These are phyloP conservation scores for Batillaria attramentaria DNA, from an alignment of 1,140 invertebrate species.

Conservation along the genomic window DNA sequence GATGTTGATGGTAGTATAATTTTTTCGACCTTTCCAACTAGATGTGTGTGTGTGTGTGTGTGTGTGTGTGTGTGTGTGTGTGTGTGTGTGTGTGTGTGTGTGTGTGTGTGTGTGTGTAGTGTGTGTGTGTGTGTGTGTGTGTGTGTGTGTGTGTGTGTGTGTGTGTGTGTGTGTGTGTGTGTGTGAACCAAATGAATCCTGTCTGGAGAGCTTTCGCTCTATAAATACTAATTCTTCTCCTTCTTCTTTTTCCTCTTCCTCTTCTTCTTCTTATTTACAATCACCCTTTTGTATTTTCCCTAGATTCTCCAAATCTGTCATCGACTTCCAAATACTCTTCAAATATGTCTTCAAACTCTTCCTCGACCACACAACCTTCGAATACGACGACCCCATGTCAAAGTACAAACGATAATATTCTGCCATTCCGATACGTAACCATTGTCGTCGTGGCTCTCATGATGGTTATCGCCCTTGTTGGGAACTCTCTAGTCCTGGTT, in stretches of 20 bases:
- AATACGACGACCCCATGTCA: background rate
- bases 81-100: slow-evolving; percentile 11
- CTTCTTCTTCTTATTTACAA: too few species aligned
- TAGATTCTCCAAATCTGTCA: too few species aligned
- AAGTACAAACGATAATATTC: background rate
- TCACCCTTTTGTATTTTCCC: too few species aligned
- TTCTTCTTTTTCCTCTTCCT: too few species aligned
- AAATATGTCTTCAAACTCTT: background rate
- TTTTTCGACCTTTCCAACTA: background rate
- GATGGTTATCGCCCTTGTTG: slow-evolving; percentile 7
- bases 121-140: slow-evolving; percentile 16
- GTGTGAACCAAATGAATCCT: too few species aligned
- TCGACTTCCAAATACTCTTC: background rate
- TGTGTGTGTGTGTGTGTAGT: background rate
- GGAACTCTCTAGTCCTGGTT: background rate
- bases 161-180: background rate
- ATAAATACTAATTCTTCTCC: too few species aligned
- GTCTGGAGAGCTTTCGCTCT: too few species aligned
- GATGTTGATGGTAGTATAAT: too few species aligned
- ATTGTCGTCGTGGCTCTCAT: background rate
- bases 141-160: slow-evolving; percentile 8
- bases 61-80: slow-evolving; percentile 16
- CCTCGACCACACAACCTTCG: background rate
- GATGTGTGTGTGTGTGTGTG: background rate
- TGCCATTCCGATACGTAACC: background rate